Evolutionary conservation across 2,888 invertebrate species (phyloP).

Genomic region (Thera obeliscata): DNA sequence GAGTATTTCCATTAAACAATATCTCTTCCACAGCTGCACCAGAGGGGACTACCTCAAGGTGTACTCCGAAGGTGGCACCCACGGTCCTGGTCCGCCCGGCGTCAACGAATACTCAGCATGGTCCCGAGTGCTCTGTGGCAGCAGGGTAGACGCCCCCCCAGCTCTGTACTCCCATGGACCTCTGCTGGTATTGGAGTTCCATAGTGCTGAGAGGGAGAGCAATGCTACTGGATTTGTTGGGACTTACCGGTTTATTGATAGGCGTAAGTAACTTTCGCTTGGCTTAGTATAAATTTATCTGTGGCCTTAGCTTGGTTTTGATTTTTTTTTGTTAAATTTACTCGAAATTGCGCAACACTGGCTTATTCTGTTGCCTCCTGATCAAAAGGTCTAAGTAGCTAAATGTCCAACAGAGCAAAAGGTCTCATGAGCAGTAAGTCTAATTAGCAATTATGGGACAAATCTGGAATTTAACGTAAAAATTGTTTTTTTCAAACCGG

Average conservation of each 20-base stretch:
- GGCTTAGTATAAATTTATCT: too few species aligned
- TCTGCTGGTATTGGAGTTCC: slow-evolving; percentile 89
- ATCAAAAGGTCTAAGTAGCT: too few species aligned
- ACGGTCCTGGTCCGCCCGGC: slow-evolving; percentile 87
- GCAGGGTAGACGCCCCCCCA: slow-evolving; percentile 87
- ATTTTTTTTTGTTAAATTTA: too few species aligned
- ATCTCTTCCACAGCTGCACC: slow-evolving; percentile 86
- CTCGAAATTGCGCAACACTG: too few species aligned
- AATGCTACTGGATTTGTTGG: slow-evolving; percentile 89
- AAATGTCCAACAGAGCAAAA: too few species aligned
- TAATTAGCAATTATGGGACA: too few species aligned
- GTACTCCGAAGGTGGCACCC: slow-evolving; percentile 90
- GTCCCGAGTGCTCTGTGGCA: slow-evolving; percentile 89
- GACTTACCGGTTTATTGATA: slow-evolving; percentile 90
- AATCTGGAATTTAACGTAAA: too few species aligned
- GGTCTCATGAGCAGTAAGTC: too few species aligned
- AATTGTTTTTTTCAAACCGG: too few species aligned
- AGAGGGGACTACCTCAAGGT: slow-evolving; percentile 90
- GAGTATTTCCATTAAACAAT: background rate
- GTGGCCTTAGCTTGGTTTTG: too few species aligned
- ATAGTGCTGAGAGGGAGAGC: slow-evolving; percentile 78
- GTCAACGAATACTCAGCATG: slow-evolving; percentile 92
- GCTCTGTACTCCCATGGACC: slow-evolving; percentile 90
- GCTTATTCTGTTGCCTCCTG: too few species aligned
- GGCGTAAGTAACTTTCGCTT: slow-evolving; percentile 84